phyloP scores from a whole-genome alignment of 92 coral and sea anemone genomes.

The Muricea muricata region DNA sequence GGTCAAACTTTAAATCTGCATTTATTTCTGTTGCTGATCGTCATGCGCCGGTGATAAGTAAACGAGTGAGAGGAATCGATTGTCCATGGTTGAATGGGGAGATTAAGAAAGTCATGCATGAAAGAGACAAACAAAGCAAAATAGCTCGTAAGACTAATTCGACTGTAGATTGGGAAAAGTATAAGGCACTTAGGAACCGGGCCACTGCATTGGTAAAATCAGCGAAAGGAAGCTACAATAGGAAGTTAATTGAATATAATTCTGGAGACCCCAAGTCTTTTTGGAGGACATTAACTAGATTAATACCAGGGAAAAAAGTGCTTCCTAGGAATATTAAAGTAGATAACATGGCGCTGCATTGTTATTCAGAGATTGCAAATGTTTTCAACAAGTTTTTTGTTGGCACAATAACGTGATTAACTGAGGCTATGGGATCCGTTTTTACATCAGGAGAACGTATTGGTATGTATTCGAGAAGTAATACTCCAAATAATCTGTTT shows the following conservation, averaged over 20 bases:
- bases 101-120: neutral
- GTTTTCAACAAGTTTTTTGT: conserved; percentile 24
- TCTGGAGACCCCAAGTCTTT: conserved; percentile 23
- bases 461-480: neutral
- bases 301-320: conserved; percentile 33
- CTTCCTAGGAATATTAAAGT: neutral
- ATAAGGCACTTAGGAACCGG: conserved; percentile 30
- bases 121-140: neutral
- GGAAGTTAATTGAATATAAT: conserved; percentile 37
- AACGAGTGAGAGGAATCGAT: neutral
- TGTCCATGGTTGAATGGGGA: neutral
- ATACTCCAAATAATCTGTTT: neutral
- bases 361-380: conserved; percentile 25
- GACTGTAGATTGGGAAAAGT: neutral
- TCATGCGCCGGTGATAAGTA: conserved; percentile 44
- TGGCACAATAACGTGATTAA: conserved; percentile 31
- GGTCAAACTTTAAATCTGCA: conserved; percentile 34
- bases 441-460: neutral
- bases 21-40: conserved; percentile 19
- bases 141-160: conserved; percentile 24
- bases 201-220: conserved; percentile 35
- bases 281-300: conserved; percentile 30
- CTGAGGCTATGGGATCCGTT: conserved; percentile 11
- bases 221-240: conserved; percentile 33
- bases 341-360: neutral